Base-by-base conservation (phyloP, 2,113 vertebrate species). In the Ramphastos sulfuratus region DNA sequence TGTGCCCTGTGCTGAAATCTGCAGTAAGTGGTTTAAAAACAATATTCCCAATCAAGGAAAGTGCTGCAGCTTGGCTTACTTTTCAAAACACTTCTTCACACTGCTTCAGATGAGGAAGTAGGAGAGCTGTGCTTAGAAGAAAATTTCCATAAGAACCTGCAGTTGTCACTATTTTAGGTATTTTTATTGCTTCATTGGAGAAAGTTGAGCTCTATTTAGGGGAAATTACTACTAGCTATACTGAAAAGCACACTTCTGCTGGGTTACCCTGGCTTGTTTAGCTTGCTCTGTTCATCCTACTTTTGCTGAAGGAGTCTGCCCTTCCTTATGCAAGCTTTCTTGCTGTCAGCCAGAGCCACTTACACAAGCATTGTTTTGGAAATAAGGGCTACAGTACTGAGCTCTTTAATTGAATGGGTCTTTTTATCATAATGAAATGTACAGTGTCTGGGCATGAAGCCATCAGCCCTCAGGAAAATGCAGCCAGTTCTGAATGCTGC, bases 31-130 rank as follows among this genome's bases (percentile, higher is more conserved):
- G 4, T 90, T 90, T 79, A 74, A 83, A 94, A 94, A 93, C 95
- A 94, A 90, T 94, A 85, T 95, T 94, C 85, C 69, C 80, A 91
- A 94, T 95, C 89, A 88, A 39, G 63, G 50, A 10, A 92, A 91
- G 76, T 81, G 79, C 93, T 94, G 72, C 73, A 90, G 85, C 90
- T 61, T 87, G 70, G 35, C 80, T 95, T 79, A 66, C 80, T 96
- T 88, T 81, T 91, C 82, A 91, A 81, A 94, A 78, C 2, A 0
- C 83, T 85, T 89, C 15, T 85, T 89, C 15, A 10, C 85, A 92
- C 24, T 78, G 35, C 82, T 89, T 85, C 72, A 61, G 76, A 91
- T 58, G 58, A 87, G 95, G 87, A 95, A 95, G 85, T 86, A 83
- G 61, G 56, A 93, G 69, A 88, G 39, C 85, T 81, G 73, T 28